phyloP scores from a whole-genome alignment of 2,113 vertebrate species.

The Xiphias gladius region DNA sequence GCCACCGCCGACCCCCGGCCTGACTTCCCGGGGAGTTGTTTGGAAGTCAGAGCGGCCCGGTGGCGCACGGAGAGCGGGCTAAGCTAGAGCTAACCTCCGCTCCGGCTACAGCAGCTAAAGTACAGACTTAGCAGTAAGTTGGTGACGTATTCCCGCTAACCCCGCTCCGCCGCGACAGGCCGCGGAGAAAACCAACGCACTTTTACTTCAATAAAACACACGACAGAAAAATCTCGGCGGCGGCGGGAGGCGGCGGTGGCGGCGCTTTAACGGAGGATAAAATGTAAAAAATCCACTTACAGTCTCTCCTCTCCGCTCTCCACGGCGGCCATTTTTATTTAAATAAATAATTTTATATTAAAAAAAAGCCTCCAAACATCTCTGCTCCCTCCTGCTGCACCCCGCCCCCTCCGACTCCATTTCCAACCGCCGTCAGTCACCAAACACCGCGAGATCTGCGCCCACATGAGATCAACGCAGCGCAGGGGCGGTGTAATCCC shows the following conservation, averaged over 20 bases:
- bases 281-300: conserved; percentile 83
- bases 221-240: conserved; percentile 52
- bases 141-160: conserved; percentile 86
- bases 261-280: conserved; percentile 62
- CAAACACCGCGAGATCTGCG: conserved; percentile 80
- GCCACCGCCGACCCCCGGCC: neutral
- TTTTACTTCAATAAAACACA: conserved; percentile 76
- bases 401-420: conserved; percentile 80
- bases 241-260: conserved; percentile 18
- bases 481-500: conserved; percentile 42
- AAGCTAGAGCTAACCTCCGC: conserved; percentile 34
- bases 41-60: conserved; percentile 22
- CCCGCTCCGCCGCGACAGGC: conserved; percentile 80
- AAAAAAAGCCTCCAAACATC: conserved; percentile 86
- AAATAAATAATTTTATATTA: conserved; percentile 89
- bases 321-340: conserved; percentile 91
- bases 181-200: conserved; percentile 77
- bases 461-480: neutral
- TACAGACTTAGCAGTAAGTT: conserved; percentile 76
- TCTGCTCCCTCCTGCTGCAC: conserved; percentile 79
- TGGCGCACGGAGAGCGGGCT: conserved; percentile 25
- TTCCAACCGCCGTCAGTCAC: conserved; percentile 66
- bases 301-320: conserved; percentile 88
- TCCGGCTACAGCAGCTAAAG: conserved; percentile 64
- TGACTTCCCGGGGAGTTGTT: conserved; percentile 28